These are phyloP conservation scores for Anaspis maculata DNA, from an alignment of 2,888 invertebrate species.

Conservation along the genomic window DNA sequence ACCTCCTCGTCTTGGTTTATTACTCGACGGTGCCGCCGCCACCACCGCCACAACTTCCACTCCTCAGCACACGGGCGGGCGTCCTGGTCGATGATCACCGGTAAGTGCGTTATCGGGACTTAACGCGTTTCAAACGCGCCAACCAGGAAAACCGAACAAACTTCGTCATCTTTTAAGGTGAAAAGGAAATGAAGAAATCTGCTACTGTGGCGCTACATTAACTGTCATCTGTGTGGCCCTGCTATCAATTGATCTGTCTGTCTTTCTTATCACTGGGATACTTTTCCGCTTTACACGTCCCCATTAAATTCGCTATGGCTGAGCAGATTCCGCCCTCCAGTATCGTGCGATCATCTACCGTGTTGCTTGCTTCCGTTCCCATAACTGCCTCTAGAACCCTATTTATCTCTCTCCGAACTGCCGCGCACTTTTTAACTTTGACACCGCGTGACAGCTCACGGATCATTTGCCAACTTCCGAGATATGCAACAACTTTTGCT, in stretches of 20 bases:
- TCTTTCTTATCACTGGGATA: slow-evolving; percentile 39
- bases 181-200: slow-evolving; percentile 38
- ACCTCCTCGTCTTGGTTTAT: slow-evolving; percentile 28
- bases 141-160: slow-evolving; percentile 18
- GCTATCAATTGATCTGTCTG: slow-evolving; percentile 42
- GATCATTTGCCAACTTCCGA: slow-evolving; percentile 26
- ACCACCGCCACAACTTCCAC: too few relatives aligned
- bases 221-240: slow-evolving; percentile 35
- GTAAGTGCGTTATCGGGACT: slow-evolving; percentile 14
- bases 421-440: slow-evolving; percentile 27
- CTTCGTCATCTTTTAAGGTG: slow-evolving; percentile 25
- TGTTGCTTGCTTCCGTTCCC: slow-evolving; percentile 19
- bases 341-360: slow-evolving; percentile 31
- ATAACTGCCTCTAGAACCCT: slow-evolving; percentile 12
- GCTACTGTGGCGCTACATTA: slow-evolving; percentile 33
- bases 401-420: slow-evolving; percentile 30
- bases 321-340: slow-evolving; percentile 24
- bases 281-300: slow-evolving; percentile 40
- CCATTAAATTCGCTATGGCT: slow-evolving; percentile 36
- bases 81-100: slow-evolving; percentile 10
- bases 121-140: slow-evolving; percentile 14
- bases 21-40: slow-evolving; percentile 17
- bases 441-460: slow-evolving; percentile 25
- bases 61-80: too few relatives aligned
- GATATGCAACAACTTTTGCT: slow-evolving; percentile 5